A percentile compares a stretch with the other conserved stretches of the same genome.
Conservation (phyloP, 2,888 invertebrate species). For the Cataglyphis altisquamis region DNA sequence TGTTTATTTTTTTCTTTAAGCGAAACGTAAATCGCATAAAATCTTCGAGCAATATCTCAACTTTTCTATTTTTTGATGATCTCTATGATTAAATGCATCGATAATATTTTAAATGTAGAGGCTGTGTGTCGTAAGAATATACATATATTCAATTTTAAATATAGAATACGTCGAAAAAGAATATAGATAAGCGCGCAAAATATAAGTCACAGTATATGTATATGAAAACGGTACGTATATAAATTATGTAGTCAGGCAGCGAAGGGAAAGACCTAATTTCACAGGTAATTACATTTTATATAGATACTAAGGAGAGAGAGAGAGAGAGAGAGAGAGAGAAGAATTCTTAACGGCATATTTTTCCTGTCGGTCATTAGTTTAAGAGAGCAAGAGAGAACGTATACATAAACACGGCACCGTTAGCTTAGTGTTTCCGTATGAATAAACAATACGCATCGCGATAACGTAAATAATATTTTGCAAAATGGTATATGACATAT, state of each 20-base stretch:
- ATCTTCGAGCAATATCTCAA: background rate
- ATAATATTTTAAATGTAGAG: background rate
- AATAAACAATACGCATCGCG: slow-evolving; percentile 42
- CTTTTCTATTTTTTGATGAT: slow-evolving; percentile 40
- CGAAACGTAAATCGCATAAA: background rate
- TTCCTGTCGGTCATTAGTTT: slow-evolving; percentile 43
- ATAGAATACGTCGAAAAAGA: slow-evolving; percentile 2
- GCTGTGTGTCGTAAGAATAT: background rate
- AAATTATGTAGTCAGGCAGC: background rate
- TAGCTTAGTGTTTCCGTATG: slow-evolving; percentile 39
- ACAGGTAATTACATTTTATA: slow-evolving; percentile 40
- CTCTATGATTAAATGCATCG: slow-evolving; percentile 6
- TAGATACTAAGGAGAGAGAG: background rate
- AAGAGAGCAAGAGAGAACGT: slow-evolving; percentile 31
- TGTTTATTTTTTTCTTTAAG: slow-evolving; percentile 8
- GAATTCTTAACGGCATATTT: slow-evolving; percentile 49
- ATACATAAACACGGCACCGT: slow-evolving; percentile 29
- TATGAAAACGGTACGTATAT: slow-evolving; percentile 15
- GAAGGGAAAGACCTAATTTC: slow-evolving; percentile 39
- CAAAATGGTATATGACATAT: slow-evolving; percentile 17
- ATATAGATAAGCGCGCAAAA: background rate
- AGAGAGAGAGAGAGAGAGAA: background rate
- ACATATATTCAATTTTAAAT: slow-evolving; percentile 11
- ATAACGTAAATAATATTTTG: slow-evolving; percentile 25
- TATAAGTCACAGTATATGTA: background rate